phyloP scores from a whole-genome alignment of 2,113 vertebrate genomes.

The Xiphophorus couchianus region DNA sequence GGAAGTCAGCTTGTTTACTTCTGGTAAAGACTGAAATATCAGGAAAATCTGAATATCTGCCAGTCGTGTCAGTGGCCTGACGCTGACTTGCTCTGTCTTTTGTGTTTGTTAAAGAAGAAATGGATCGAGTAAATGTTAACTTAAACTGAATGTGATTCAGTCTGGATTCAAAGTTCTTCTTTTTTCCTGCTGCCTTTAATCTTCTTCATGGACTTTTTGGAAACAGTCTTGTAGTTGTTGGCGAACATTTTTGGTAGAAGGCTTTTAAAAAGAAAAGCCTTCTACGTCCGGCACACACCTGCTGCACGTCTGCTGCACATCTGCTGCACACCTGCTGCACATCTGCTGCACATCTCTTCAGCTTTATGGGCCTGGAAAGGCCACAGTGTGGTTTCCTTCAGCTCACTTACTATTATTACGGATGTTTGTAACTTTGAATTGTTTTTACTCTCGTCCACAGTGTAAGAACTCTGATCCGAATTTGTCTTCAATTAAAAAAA shows the following conservation, averaged over 20 bases:
- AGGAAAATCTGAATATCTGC: conserved; percentile 9
- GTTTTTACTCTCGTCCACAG: conserved; percentile 7
- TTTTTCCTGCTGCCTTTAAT: not conserved
- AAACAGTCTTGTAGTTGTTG: conserved; percentile 33
- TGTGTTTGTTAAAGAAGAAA: not conserved
- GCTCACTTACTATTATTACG: conserved; percentile 30
- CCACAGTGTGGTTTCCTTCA: not conserved
- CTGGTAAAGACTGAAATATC: conserved; percentile 26
- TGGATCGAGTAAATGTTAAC: not conserved
- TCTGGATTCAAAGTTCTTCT: not conserved
- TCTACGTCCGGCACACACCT: conserved; percentile 12
- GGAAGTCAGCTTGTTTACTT: conserved; percentile 4
- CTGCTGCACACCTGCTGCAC: conserved; percentile 24
- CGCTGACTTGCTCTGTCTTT: not conserved
- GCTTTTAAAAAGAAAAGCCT: not conserved
- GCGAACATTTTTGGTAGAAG: not conserved
- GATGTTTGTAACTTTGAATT: not conserved
- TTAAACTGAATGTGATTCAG: not conserved
- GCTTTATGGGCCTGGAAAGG: conserved; percentile 1
- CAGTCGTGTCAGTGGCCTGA: conserved; percentile 6
- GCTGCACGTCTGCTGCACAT: conserved; percentile 19
- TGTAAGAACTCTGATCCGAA: not conserved
- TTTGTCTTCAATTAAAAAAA: not conserved
- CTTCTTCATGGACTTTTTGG: conserved; percentile 16
- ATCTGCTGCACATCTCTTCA: conserved; percentile 31